A percentile compares a stretch with the other conserved stretches of the same genome.
These are phyloP conservation scores for Rhodophaea formosa DNA, from an alignment of 2,888 invertebrate genomes.

Conservation along the genomic window DNA sequence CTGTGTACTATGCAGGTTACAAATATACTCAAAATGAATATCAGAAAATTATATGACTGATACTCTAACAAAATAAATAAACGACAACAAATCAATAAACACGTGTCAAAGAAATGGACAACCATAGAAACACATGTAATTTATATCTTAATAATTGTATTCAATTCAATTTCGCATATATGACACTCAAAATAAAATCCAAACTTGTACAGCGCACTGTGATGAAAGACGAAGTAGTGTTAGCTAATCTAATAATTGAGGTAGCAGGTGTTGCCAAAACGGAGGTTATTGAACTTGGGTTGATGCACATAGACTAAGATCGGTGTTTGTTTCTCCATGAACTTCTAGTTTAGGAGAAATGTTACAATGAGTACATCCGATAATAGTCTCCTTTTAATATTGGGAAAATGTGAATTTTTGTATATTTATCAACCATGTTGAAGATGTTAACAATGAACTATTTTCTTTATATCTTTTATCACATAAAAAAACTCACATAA, in stretches of 20 bases:
- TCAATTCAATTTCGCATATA: neutral
- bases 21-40: no score
- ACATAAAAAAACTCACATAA: no score
- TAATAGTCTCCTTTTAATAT: no score
- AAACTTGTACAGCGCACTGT: neutral
- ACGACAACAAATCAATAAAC: neutral
- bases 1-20: no score
- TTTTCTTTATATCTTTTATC: no score
- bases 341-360: no score
- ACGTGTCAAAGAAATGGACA: neutral
- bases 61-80: neutral
- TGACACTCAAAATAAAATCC: neutral
- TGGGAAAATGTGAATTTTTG: no score
- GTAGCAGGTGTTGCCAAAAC: slow-evolving; percentile 31
- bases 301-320: no score
- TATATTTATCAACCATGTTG: no score
- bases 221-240: neutral
- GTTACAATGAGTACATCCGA: no score
- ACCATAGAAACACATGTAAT: neutral
- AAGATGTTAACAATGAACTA: no score
- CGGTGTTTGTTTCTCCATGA: no score
- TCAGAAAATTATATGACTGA: neutral
- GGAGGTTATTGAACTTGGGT: slow-evolving; percentile 36
- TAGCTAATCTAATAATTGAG: slow-evolving; percentile 19
- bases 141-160: neutral